phyloP scores from a whole-genome alignment of 2,113 vertebrate genomes.

The Syngnathus scovelli region DNA sequence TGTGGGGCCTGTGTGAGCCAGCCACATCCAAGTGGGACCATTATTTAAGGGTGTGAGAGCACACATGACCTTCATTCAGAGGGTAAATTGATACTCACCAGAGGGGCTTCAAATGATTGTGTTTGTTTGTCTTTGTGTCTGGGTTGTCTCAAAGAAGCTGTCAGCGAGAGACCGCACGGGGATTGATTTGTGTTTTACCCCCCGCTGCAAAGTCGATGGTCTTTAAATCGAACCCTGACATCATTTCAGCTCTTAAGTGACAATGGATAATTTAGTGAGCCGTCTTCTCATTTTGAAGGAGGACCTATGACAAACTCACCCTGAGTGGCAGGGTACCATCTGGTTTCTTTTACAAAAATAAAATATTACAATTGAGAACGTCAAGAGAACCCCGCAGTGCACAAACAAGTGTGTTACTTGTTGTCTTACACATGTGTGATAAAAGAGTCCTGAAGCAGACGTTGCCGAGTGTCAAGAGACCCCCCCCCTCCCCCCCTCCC shows the following conservation, averaged over 20 bases:
- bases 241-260: conserved; percentile 22
- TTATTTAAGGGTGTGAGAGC: conserved; percentile 23
- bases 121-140: conserved; percentile 46
- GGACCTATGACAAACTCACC: neutral
- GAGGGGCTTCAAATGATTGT: conserved; percentile 9
- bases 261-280: conserved; percentile 15
- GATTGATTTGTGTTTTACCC: conserved; percentile 43
- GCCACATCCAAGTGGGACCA: conserved; percentile 18
- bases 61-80: neutral
- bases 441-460: conserved; percentile 35
- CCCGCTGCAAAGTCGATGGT: conserved; percentile 29
- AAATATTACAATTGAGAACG: neutral
- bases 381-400: neutral
- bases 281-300: conserved; percentile 11
- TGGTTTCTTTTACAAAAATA: neutral
- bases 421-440: conserved; percentile 8
- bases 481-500: neutral
- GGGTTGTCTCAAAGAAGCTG: conserved; percentile 28
- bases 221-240: conserved; percentile 38
- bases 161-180: conserved; percentile 21
- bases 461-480: conserved; percentile 13
- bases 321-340: no score
- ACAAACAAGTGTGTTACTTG: neutral
- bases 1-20: conserved; percentile 24
- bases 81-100: conserved; percentile 42